These are phyloP conservation scores for Amblyteles armatorius DNA, from an alignment of 2,888 invertebrate species.

Conservation along the genomic window DNA sequence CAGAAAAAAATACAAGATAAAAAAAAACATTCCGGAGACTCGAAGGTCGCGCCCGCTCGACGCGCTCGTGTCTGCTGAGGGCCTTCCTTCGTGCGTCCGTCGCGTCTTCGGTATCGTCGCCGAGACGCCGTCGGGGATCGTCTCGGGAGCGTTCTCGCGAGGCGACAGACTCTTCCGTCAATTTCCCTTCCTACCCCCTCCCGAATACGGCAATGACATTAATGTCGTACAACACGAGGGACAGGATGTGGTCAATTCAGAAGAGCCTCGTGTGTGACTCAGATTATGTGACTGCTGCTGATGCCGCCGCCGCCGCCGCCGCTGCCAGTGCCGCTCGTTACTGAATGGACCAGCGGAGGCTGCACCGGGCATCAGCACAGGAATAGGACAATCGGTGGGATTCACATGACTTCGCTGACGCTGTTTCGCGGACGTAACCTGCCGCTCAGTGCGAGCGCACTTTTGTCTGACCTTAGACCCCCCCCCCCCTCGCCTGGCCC, in stretches of 20 bases:
- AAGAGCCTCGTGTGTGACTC: conserved; percentile 77
- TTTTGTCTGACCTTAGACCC: conserved; percentile 65
- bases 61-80: too few species aligned
- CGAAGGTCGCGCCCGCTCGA: not conserved
- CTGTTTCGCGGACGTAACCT: conserved; percentile 62
- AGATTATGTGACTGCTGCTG: conserved; percentile 73
- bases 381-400: conserved; percentile 67
- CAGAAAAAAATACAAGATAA: not conserved
- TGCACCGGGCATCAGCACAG: conserved; percentile 22
- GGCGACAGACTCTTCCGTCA: conserved; percentile 66
- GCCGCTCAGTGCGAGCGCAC: conserved; percentile 65
- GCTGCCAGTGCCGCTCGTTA: conserved; percentile 50
- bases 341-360: conserved; percentile 62
- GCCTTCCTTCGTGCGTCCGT: not conserved
- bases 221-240: conserved; percentile 79
- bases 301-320: conserved; percentile 20
- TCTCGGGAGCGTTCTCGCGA: conserved; percentile 35
- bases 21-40: not conserved
- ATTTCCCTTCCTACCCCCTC: conserved; percentile 70
- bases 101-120: conserved; percentile 5
- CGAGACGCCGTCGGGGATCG: conserved; percentile 39
- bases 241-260: conserved; percentile 83
- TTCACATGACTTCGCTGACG: conserved; percentile 60
- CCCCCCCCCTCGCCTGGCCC: not conserved
- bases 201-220: conserved; percentile 78